Evolutionary conservation across 2,888 invertebrate genomes (phyloP).

Genomic region (Hemistola chrysoprasaria): DNA sequence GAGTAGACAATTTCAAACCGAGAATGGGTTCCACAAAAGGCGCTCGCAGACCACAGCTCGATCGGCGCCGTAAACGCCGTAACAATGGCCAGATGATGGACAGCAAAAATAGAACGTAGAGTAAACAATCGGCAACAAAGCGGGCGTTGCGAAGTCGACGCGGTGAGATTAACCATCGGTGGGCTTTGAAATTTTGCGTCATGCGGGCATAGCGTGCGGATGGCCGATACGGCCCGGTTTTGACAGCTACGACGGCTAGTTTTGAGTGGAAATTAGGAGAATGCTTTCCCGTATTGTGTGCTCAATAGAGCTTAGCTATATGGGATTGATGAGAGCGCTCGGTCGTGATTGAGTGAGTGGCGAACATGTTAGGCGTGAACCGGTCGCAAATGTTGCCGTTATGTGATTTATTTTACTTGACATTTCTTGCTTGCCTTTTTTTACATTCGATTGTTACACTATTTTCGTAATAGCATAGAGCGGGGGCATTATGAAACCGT

Average conservation of each 20-base stretch:
- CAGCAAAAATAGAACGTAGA: slow-evolving; percentile 77
- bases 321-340: slow-evolving; percentile 1
- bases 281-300: slow-evolving; percentile 11
- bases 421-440: too few species aligned
- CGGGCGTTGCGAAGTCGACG: slow-evolving; percentile 55
- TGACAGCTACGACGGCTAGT: slow-evolving; percentile 23
- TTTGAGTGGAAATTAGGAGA: slow-evolving; percentile 10
- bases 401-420: too few species aligned
- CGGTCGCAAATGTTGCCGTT: too few species aligned
- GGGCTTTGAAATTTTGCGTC: slow-evolving; percentile 52
- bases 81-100: slow-evolving; percentile 81
- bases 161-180: slow-evolving; percentile 64
- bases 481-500: too few species aligned
- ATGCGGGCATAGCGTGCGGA: slow-evolving; percentile 40
- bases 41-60: slow-evolving; percentile 49
- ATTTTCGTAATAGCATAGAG: too few species aligned
- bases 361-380: too few species aligned
- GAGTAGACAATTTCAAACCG: slow-evolving; percentile 20
- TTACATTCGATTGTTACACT: too few species aligned
- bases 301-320: neutral
- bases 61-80: slow-evolving; percentile 64
- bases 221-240: slow-evolving; percentile 29
- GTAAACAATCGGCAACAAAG: slow-evolving; percentile 77
- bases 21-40: slow-evolving; percentile 50
- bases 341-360: slow-evolving; percentile 7